phyloP scores from a whole-genome alignment of 2,888 invertebrate genomes.

The Calameuta pallipes region DNA sequence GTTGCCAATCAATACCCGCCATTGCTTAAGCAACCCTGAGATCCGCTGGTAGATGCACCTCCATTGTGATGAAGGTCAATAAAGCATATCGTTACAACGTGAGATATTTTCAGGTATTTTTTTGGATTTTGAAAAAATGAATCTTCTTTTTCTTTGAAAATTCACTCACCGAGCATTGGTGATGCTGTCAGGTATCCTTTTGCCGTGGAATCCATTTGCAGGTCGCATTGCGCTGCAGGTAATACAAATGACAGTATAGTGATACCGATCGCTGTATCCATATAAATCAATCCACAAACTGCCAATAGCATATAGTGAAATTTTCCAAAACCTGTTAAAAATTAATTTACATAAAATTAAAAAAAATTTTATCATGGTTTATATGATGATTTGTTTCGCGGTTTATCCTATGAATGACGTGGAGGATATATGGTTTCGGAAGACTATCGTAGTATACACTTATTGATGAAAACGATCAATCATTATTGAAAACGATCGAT shows the following conservation, averaged over 20 bases:
- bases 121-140: not conserved
- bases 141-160: not conserved
- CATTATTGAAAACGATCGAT: not conserved
- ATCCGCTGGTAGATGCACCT: not conserved
- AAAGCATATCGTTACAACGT: too few relatives aligned
- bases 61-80: too few relatives aligned
- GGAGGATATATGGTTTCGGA: not conserved
- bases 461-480: not conserved
- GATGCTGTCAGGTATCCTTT: slow-evolving; percentile 66
- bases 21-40: not conserved
- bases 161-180: slow-evolving; percentile 62
- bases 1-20: slow-evolving; percentile 21
- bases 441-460: not conserved
- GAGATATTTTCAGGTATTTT: too few relatives aligned
- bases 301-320: slow-evolving; percentile 68
- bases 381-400: not conserved
- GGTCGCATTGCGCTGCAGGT: slow-evolving; percentile 68
- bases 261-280: slow-evolving; percentile 69
- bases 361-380: not conserved
- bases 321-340: slow-evolving; percentile 66
- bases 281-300: slow-evolving; percentile 70
- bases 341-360: not conserved
- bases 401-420: too few relatives aligned
- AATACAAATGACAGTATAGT: slow-evolving; percentile 69
- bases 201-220: slow-evolving; percentile 63